Evolutionary conservation across 2,113 vertebrate species (phyloP).

Genomic region (Thunnus thynnus): DNA sequence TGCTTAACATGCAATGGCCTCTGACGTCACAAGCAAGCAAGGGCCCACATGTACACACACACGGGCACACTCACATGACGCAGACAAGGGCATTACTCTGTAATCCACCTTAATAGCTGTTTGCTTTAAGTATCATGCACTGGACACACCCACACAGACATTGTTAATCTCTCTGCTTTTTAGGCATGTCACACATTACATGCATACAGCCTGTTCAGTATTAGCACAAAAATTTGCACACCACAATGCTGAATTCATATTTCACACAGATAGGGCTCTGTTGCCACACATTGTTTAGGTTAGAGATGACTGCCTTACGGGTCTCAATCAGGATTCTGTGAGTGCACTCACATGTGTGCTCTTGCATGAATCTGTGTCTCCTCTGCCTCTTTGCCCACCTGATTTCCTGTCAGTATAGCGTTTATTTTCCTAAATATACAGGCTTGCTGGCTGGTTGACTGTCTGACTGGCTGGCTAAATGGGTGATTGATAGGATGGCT

Average conservation of each 20-base stretch:
- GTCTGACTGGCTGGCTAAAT: constrained; percentile 14
- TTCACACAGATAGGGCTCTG: neutral
- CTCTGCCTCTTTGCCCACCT: neutral
- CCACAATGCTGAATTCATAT: neutral
- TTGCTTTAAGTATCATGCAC: constrained; percentile 30
- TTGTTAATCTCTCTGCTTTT: constrained; percentile 44
- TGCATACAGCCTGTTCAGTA: neutral
- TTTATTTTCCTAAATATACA: neutral
- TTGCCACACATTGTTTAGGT: neutral
- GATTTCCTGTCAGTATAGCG: neutral
- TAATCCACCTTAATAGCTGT: constrained; percentile 46
- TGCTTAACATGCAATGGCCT: constrained; percentile 13
- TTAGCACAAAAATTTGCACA: constrained; percentile 11
- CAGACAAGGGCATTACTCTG: constrained; percentile 9
- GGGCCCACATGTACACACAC: neutral
- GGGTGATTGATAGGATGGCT: neutral
- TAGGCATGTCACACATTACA: constrained; percentile 19
- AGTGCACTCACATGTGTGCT: neutral
- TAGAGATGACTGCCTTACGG: neutral
- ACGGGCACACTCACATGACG: constrained; percentile 4
- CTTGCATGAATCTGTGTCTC: neutral
- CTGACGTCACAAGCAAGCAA: neutral
- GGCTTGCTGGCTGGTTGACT: neutral
- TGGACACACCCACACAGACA: constrained; percentile 22
- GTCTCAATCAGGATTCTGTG: neutral